These are phyloP conservation scores for Morelia viridis DNA, from an alignment of 2,797 vertebrate genomes.

Conservation along the genomic window DNA sequence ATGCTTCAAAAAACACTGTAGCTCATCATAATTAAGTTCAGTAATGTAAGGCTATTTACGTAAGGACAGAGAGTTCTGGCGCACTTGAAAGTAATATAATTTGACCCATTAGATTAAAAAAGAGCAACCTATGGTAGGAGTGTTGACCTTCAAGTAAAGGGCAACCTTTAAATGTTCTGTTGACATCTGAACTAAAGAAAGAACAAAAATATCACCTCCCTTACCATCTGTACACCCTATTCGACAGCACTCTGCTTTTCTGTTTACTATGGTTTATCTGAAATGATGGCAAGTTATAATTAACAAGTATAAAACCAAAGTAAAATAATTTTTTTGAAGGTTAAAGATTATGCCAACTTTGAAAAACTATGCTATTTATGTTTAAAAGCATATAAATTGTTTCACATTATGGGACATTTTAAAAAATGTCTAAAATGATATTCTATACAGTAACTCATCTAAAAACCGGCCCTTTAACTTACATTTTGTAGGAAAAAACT, in stretches of 20 bases:
- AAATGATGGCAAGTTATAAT: not conserved
- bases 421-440: not conserved
- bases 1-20: not conserved
- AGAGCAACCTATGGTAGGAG: not conserved
- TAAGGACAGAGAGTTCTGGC: not conserved
- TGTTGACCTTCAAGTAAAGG: fast-evolving
- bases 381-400: not conserved
- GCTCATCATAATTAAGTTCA: not conserved
- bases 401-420: not conserved
- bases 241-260: not conserved
- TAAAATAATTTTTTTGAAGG: not conserved
- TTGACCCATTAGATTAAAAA: fast-evolving
- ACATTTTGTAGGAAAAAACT: not conserved
- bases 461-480: slow-evolving; percentile 7
- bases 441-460: not conserved
- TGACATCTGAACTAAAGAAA: slow-evolving; percentile 7
- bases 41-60: not conserved
- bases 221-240: not conserved
- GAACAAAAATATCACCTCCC: not conserved
- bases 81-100: not conserved
- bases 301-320: not conserved
- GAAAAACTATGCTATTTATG: not conserved
- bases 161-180: not conserved
- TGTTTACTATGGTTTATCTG: not conserved
- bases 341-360: not conserved